Evolutionary conservation across 2,888 invertebrate species (phyloP).

Genomic region (Watsonalla binaria): DNA sequence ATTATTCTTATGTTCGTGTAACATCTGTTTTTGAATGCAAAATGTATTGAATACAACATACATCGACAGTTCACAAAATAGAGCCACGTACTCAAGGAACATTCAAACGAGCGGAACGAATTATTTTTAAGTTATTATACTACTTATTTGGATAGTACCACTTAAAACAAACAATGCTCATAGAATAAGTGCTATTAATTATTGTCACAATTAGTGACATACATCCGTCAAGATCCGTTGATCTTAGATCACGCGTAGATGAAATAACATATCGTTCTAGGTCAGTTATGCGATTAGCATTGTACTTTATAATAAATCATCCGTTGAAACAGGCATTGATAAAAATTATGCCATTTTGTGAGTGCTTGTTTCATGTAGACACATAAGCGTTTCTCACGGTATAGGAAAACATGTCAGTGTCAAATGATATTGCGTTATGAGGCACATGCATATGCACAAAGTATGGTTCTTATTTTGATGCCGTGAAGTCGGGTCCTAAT

Average conservation of each 20-base stretch:
- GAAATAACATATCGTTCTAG: neutral
- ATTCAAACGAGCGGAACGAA: neutral
- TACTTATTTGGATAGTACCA: slow-evolving; percentile 1
- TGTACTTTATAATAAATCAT: neutral
- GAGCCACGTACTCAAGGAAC: neutral
- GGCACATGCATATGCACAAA: no score
- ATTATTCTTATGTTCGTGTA: neutral
- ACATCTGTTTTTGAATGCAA: neutral
- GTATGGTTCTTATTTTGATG: no score
- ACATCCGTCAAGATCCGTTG: neutral
- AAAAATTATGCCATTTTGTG: neutral
- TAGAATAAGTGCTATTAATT: neutral
- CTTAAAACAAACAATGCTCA: neutral
- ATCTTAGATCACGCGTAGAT: neutral
- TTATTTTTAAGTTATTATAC: neutral
- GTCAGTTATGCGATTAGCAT: neutral
- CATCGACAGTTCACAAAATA: neutral
- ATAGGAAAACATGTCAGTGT: no score
- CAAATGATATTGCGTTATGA: no score
- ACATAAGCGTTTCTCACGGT: no score
- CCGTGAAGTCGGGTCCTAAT: no score
- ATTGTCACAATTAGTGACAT: slow-evolving; percentile 1
- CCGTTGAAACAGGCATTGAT: neutral
- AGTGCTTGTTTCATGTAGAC: neutral
- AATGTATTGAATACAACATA: neutral